Evolutionary conservation across 2,797 vertebrate species (phyloP), one percentile per base, ranked within the genome.

Genomic region (Poecile montanus): DNA sequence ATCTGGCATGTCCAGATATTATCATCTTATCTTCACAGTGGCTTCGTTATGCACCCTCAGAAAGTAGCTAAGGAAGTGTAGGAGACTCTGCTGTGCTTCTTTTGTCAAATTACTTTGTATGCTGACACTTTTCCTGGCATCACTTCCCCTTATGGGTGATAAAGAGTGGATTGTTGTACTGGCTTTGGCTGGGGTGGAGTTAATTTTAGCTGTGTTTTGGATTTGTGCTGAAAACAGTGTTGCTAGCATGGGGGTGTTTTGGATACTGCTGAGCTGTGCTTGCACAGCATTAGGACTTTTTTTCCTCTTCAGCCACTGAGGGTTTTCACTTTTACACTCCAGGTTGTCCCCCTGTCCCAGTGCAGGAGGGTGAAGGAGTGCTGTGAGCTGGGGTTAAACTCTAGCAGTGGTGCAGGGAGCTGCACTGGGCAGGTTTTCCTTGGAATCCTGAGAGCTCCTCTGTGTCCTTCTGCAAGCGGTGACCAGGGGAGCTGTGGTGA

Each of bases 301-400:
- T 26, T 23, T 76, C 30, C 17, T 34, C 23, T 4, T 23, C 3
- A 22, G 6, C 6, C 10, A 21, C 21, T 1, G 4, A 47, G 18
- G 29, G 61, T 74, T 91, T 19, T 57, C 7, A 3, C 23, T 74
- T 67, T 32, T 9, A 18, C 7, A 4, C 9, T 61, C 50, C 11
- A 6, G 8, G 1, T 18, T 56, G 3, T 36, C 3, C 3, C 5
- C 5, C 11, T 23, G 4, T 36, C 22, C 36, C 5, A 0, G 26
- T 22, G 45, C 13, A 34, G 9, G 36, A 19, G 25, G 16, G 3
- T 4, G 30, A 57, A 23, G 0, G 1, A 74, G 34, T 0, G 1
- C 3, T 70, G 9, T 1, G 27, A 34, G 34, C 36, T 2, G 11
- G 13, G 10, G 6, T 78, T 32, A 29, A 68, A 34, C 16, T 27